phyloP scores from a whole-genome alignment of 2,888 invertebrate genomes.

The Synergus laeviventris region DNA sequence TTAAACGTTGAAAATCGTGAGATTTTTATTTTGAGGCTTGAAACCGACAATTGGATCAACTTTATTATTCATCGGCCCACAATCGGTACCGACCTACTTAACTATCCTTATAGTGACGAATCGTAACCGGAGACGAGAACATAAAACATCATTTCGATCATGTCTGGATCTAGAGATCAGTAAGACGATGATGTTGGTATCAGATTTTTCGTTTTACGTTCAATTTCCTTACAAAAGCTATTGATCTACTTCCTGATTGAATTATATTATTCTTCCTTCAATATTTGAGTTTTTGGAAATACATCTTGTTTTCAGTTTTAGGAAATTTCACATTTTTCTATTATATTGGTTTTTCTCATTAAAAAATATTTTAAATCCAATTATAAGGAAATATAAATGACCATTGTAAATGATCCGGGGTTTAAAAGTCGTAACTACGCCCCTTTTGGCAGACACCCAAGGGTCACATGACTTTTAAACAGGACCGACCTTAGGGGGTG shows the following conservation, averaged over 20 bases:
- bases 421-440: background rate
- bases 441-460: conserved; percentile 12
- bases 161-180: conserved; percentile 5
- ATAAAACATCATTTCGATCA: conserved; percentile 27
- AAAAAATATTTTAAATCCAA: no score
- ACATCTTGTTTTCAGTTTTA: background rate
- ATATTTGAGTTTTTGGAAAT: background rate
- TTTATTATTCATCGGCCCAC: conserved; percentile 46
- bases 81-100: conserved; percentile 45
- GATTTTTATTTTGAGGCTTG: background rate
- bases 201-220: conserved; percentile 17
- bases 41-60: background rate
- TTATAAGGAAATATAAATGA: background rate
- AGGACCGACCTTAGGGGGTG: conserved; percentile 19
- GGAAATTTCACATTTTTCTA: background rate
- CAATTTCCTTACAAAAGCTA: background rate
- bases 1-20: no score
- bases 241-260: background rate
- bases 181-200: conserved; percentile 4
- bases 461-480: conserved; percentile 27
- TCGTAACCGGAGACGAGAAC: conserved; percentile 43
- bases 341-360: no score
- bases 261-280: background rate
- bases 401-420: background rate
- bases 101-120: conserved; percentile 42